Conservation (phyloP, 1,140 invertebrate genomes). For the Microplitis mediator region DNA sequence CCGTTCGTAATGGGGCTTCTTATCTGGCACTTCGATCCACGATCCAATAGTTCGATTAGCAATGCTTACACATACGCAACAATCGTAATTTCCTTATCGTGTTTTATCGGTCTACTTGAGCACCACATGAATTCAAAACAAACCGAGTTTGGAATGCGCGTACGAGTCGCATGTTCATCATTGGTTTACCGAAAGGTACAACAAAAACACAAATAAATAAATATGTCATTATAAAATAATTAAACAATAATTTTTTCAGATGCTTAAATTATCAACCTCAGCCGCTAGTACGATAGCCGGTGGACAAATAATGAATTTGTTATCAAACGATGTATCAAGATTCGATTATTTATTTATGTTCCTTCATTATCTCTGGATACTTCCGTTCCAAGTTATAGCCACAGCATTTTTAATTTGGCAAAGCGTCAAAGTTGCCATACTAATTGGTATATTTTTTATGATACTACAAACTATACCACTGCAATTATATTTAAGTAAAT, state of each 20-base stretch:
- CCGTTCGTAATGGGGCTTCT: slow-evolving; percentile 54
- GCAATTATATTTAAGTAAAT: slow-evolving; percentile 73
- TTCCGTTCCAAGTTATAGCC: slow-evolving; percentile 73
- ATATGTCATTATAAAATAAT: background rate
- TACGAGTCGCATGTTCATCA: slow-evolving; percentile 63
- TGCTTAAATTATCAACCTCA: slow-evolving; percentile 52
- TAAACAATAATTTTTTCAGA: slow-evolving; percentile 33
- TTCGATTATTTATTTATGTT: slow-evolving; percentile 58
- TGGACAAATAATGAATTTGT: slow-evolving; percentile 84
- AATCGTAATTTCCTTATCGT: slow-evolving; percentile 54
- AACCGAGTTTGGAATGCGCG: slow-evolving; percentile 63
- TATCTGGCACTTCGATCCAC: slow-evolving; percentile 61
- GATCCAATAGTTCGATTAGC: slow-evolving; percentile 39
- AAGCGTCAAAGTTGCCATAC: slow-evolving; percentile 64
- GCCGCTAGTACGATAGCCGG: slow-evolving; percentile 69
- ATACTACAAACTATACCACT: slow-evolving; percentile 68
- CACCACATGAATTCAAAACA: slow-evolving; percentile 57
- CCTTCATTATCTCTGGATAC: slow-evolving; percentile 74
- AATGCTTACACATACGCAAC: slow-evolving; percentile 60
- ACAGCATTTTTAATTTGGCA: slow-evolving; percentile 70
- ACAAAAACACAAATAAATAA: slow-evolving; percentile 11
- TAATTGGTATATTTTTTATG: slow-evolving; percentile 68
- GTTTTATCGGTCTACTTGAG: slow-evolving; percentile 52
- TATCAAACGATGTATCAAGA: slow-evolving; percentile 80
- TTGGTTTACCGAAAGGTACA: slow-evolving; percentile 65